Base-by-base conservation (phyloP, 2,113 vertebrate genomes). In the Dryoscopus gambensis region DNA sequence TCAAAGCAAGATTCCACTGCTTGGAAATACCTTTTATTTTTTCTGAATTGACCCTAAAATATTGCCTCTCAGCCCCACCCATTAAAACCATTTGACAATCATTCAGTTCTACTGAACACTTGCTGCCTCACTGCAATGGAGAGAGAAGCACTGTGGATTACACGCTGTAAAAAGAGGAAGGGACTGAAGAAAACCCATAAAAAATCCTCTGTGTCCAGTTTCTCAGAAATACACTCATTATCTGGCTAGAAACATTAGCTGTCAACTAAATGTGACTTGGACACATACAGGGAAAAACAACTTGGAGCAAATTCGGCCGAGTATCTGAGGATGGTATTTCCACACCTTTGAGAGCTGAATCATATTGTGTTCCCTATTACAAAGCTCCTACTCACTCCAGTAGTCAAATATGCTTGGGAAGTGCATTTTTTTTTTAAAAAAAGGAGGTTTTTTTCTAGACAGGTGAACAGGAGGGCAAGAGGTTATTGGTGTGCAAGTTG, bases 231-330 rank as follows among this genome's bases (percentile, higher is more conserved):
- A 49, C 56, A 84, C 73, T 90, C 85, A 79, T 94, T 88, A 80
- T 93, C 56, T 42, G 33, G 44, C 82, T 76, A 47, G 87, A 89
- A 93, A 91, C 8, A 3, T 78, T 59, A 80, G 65, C 81, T 85
- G 94, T 79, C 84, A 94, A 42, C 68, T 88, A 60, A 84, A 76
- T 40, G 44, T 9, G 3, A 28, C 81, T 74, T 63, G 82, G 84
- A 76, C 31, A 75, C 79, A 62, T 35, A 89, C 67, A 87, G 89
- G 94, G 87, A 90, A 76, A 85, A 94, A 77, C 82, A 95, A 87
- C 57, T 74, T 31, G 22, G 50, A 75, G 69, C 76, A 35, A 53
- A 71, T 71, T 87, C 84, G 30, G 64, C 53, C 0, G 30, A 70
- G 17, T 23, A 56, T 50, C 81, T 84, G 60, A 74, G 74, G 65